These are phyloP conservation scores for Solenodon paradoxus DNA, from an alignment of 2,113 vertebrate genomes.

Conservation along the genomic window DNA sequence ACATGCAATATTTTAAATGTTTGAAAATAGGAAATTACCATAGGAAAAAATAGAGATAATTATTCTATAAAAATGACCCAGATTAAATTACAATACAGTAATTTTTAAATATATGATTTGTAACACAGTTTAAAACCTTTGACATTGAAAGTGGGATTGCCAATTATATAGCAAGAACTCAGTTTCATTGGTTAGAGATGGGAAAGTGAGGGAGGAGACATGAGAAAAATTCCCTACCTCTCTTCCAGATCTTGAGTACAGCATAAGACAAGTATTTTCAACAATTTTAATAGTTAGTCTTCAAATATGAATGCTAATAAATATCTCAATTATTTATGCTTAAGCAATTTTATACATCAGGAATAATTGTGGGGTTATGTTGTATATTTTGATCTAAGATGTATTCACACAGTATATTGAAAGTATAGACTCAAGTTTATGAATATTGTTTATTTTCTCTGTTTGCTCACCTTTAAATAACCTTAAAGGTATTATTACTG, in stretches of 20 bases:
- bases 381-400: background rate
- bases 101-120: background rate
- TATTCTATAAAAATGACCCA: background rate
- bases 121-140: background rate
- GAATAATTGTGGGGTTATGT: background rate
- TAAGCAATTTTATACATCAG: background rate
- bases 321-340: background rate
- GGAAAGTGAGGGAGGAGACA: background rate
- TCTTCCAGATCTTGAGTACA: background rate
- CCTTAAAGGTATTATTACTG: no score
- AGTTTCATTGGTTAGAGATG: background rate
- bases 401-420: background rate
- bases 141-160: background rate
- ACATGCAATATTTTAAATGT: background rate
- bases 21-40: background rate
- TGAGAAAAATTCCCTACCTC: background rate
- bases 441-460: background rate
- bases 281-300: background rate
- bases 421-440: background rate
- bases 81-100: background rate
- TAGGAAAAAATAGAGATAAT: background rate
- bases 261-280: background rate
- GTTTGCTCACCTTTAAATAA: background rate
- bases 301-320: background rate
- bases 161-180: background rate